Conservation (phyloP, 2,113 vertebrate species). For the Silurus asotus region DNA sequence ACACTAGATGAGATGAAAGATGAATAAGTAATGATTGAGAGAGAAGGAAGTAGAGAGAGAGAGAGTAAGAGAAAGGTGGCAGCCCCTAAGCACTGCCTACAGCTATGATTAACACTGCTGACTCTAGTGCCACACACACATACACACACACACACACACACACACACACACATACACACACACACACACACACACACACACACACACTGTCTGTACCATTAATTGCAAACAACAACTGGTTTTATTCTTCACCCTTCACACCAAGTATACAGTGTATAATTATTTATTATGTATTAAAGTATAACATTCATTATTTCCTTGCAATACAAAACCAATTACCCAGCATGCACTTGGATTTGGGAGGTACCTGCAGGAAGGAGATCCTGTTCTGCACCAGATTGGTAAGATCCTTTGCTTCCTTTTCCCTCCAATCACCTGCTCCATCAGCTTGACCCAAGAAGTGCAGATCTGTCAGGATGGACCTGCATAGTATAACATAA, state of each 20-base stretch:
- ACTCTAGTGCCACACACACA: background rate
- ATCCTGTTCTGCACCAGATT: slow-evolving; percentile 95
- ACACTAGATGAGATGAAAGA: slow-evolving; percentile 32
- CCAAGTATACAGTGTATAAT: background rate
- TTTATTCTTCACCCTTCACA: background rate
- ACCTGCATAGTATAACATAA: slow-evolving; percentile 69
- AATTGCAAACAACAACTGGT: background rate
- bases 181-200: slow-evolving; percentile 36
- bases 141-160: slow-evolving; percentile 22
- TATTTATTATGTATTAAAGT: background rate
- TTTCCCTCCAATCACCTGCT: slow-evolving; percentile 91
- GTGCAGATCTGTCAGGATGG: slow-evolving; percentile 96
- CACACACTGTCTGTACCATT: background rate
- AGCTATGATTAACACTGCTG: slow-evolving; percentile 35
- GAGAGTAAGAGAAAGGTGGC: slow-evolving; percentile 47
- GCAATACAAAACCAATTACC: background rate
- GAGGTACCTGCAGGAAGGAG: slow-evolving; percentile 89
- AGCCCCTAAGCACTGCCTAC: slow-evolving; percentile 34
- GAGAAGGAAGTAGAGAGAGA: slow-evolving; percentile 33
- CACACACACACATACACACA: slow-evolving; percentile 24
- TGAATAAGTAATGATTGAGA: slow-evolving; percentile 58
- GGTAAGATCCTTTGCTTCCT: slow-evolving; percentile 95
- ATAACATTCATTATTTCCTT: background rate
- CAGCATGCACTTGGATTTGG: background rate
- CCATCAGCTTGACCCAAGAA: slow-evolving; percentile 98